Evolutionary conservation across 2,888 invertebrate species (phyloP), one percentile per base, ranked within the genome.

Genomic region (Ganaspis brasiliensis): DNA sequence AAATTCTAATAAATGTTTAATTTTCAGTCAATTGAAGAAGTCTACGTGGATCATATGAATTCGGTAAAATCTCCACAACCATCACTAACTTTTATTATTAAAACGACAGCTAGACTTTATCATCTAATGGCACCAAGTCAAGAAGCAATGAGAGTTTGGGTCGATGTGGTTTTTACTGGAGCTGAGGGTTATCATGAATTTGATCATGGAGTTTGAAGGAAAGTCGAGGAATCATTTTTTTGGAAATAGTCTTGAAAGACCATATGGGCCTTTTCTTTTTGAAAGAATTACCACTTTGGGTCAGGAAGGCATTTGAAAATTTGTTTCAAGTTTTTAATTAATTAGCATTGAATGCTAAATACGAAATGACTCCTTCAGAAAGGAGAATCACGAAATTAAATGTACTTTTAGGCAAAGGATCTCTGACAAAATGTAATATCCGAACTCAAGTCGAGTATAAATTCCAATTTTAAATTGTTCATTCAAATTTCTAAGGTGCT

Each of bases 131-230:
- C 98, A 9, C 97, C 98, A 0, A 97, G 97, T 0, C 96, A 98
- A 8, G 98, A 98, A 90, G 97, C 98, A 0, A 98, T 98, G 93
- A 93, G 98, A 82, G 97, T 99, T 86, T 99, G 99, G 99, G 97
- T 99, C 74, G 99, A 99, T 92, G 97, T 97, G 8, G 95, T 98
- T 72, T 97, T 98, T 92, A 97, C 98, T 0, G 98, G 98, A 10
- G 98, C 98, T 1, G 97, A 98, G 90, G 98, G 97, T 0, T 97
- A 98, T 89, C 94, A 94, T 87, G 95, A 95, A 90, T 95, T 94
- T 85, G 94, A 94, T 84, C 91, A 90, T 72, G 88, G 87, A 21
- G 84, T 89, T 76, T 90, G 87, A 90, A 81, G 55, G 63, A 59
- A 40, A 72, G n/a, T 31, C n/a, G 31, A 16, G n/a, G 14, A 40